Evolutionary conservation across 2,113 vertebrate genomes (phyloP).

Genomic region (Corynorhinus townsendii): DNA sequence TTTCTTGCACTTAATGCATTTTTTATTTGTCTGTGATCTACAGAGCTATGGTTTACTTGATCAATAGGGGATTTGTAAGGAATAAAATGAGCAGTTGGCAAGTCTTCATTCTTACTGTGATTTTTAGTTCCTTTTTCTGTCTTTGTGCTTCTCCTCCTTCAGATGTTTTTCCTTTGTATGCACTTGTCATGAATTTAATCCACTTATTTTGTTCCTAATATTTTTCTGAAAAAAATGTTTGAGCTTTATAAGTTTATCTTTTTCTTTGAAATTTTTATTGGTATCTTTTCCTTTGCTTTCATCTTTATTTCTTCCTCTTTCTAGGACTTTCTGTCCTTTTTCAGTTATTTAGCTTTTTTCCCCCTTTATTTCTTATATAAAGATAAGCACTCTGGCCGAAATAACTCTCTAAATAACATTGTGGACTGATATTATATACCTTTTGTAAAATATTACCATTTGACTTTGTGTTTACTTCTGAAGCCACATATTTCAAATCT

Average conservation of each 20-base stretch:
- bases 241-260: not conserved
- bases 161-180: not conserved
- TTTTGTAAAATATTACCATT: not conserved
- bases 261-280: not conserved
- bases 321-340: not conserved
- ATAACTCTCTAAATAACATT: not conserved
- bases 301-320: not conserved
- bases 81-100: conserved; percentile 25
- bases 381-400: not conserved
- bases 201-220: not conserved
- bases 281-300: not conserved
- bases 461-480: not conserved
- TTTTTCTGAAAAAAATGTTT: not conserved
- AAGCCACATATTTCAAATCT: not conserved
- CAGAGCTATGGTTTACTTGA: not conserved
- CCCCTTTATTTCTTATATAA: not conserved
- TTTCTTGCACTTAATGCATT: not conserved
- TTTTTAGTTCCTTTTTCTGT: not conserved
- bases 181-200: not conserved
- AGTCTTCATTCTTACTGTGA: not conserved
- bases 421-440: not conserved
- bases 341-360: not conserved
- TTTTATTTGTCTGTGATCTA: not conserved
- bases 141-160: not conserved
- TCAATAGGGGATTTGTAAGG: not conserved